Evolutionary conservation across 2,113 vertebrate genomes (phyloP).

Genomic region (Piprites chloris): DNA sequence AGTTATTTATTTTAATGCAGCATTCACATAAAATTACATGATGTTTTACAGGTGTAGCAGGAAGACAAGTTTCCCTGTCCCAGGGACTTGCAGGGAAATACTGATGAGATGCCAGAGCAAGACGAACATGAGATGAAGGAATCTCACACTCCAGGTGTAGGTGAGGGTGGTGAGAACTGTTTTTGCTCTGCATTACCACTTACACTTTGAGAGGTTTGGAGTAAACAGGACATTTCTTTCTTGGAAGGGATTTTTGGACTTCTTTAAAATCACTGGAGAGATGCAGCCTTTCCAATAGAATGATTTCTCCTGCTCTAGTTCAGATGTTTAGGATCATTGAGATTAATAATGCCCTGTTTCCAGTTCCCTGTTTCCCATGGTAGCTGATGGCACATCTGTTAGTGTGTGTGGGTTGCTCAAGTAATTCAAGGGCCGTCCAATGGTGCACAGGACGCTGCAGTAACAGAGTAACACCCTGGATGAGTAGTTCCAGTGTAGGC

Average conservation of each 20-base stretch:
- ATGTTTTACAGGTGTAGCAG: not conserved
- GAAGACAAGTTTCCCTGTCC: not conserved
- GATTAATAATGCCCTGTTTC: not conserved
- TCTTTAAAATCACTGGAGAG: not conserved
- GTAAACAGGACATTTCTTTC: not conserved
- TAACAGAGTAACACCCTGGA: not conserved
- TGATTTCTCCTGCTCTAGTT: not conserved
- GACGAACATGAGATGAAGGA: not conserved
- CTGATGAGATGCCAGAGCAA: not conserved
- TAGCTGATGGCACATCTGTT: not conserved
- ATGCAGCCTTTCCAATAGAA: not conserved
- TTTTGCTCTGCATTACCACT: not conserved
- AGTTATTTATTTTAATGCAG: constrained; percentile 33
- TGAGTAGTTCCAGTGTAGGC: not conserved
- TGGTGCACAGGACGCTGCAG: not conserved
- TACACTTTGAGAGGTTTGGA: not conserved
- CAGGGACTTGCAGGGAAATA: not conserved
- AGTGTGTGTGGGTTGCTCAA: not conserved
- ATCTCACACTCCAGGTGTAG: not conserved
- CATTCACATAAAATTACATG: constrained; percentile 3
- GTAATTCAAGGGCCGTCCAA: not conserved
- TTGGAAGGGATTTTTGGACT: not conserved
- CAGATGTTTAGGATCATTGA: not conserved
- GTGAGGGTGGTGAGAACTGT: not conserved
- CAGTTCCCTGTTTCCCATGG: not conserved